phyloP scores from a whole-genome alignment of 2,113 vertebrate genomes.

The Oryzias javanicus region DNA sequence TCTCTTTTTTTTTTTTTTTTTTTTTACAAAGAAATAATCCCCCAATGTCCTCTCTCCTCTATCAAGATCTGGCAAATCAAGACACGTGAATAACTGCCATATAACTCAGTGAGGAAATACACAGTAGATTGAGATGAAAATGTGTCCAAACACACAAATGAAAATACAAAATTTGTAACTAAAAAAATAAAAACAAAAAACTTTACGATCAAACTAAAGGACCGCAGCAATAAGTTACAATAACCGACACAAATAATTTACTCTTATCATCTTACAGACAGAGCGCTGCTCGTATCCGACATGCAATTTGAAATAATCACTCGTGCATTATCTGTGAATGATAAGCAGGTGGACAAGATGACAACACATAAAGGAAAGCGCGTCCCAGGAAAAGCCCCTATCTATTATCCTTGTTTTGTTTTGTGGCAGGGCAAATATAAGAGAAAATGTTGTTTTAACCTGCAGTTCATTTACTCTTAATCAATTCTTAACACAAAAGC shows the following conservation, averaged over 20 bases:
- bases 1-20: too few species aligned
- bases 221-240: constrained; percentile 51
- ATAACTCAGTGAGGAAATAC: too few species aligned
- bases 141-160: constrained; percentile 15
- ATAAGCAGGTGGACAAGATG: constrained; percentile 16
- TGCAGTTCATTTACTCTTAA: too few species aligned
- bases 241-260: constrained; percentile 27
- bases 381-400: constrained; percentile 21
- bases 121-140: constrained; percentile 1
- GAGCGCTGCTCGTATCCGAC: constrained; percentile 1
- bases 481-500: too few species aligned
- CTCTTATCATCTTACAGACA: background rate
- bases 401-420: background rate
- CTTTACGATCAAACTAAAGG: constrained; percentile 15
- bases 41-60: too few species aligned
- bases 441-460: background rate
- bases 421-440: constrained; percentile 2
- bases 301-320: background rate
- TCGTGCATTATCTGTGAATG: constrained; percentile 2
- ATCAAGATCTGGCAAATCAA: too few species aligned
- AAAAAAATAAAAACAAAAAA: constrained; percentile 1
- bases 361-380: background rate
- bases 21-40: too few species aligned
- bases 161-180: constrained; percentile 14
- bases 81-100: too few species aligned